Percentiles rank a stretch among this genome's conserved stretches.
Conservation (phyloP, 2,888 invertebrate genomes). For the Mesopsocus fuscifrons region DNA sequence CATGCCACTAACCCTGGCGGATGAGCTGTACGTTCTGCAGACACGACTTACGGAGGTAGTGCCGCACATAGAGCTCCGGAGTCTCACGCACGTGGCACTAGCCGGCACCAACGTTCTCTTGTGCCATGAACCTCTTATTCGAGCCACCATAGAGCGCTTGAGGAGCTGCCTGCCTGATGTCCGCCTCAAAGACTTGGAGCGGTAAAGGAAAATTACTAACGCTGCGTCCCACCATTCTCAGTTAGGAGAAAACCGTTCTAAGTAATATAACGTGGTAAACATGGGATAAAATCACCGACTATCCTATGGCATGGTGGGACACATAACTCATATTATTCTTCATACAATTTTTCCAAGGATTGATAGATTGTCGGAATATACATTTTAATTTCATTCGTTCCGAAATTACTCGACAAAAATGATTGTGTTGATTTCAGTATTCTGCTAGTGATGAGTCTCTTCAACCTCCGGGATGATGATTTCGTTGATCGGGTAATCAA, state of each 20-base stretch:
- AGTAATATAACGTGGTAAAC: too few relatives aligned
- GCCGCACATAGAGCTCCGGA: neutral
- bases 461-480: neutral
- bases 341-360: too few relatives aligned
- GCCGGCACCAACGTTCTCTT: neutral
- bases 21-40: neutral
- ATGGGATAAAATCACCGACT: too few relatives aligned
- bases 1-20: neutral
- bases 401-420: too few relatives aligned
- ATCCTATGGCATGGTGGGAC: too few relatives aligned
- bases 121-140: neutral
- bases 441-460: neutral
- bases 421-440: neutral
- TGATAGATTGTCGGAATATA: too few relatives aligned
- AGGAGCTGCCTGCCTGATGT: neutral
- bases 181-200: neutral
- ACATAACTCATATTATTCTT: too few relatives aligned
- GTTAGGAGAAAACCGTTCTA: too few relatives aligned
- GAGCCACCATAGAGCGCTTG: neutral
- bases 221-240: too few relatives aligned
- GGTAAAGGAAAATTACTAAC: too few relatives aligned
- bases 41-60: neutral
- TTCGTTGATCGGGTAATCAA: neutral
- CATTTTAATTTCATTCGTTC: too few relatives aligned
- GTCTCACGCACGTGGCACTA: neutral